Percentiles rank a stretch among this genome's conserved stretches.
These are phyloP conservation scores for Stomorhina lunata DNA, from an alignment of 2,888 invertebrate genomes.

Conservation along the genomic window DNA sequence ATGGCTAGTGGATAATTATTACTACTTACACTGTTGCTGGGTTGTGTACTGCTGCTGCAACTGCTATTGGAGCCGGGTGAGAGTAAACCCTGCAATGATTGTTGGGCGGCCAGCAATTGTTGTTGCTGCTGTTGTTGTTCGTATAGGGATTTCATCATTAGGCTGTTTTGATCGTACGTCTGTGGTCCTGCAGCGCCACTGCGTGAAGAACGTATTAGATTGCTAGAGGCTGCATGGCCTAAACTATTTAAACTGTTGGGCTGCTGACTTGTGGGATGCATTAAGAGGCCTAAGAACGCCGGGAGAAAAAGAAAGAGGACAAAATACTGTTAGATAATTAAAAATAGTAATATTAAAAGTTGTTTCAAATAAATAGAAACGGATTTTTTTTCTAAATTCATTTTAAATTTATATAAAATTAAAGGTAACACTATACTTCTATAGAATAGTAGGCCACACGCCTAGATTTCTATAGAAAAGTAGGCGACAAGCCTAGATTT, in stretches of 20 bases:
- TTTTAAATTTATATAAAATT: background rate
- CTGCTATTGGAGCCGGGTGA: conserved; percentile 67
- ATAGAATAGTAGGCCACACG: too few species aligned
- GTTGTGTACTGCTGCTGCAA: conserved; percentile 52
- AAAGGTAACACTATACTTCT: too few species aligned
- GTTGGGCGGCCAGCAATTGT: conserved; percentile 71
- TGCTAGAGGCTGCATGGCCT: conserved; percentile 18
- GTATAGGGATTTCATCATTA: conserved; percentile 67
- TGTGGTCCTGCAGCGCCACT: conserved; percentile 58
- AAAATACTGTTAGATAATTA: conserved; percentile 40
- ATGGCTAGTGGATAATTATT: conserved; percentile 82
- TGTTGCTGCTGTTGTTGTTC: conserved; percentile 69
- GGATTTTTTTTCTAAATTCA: background rate
- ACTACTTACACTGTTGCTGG: conserved; percentile 60
- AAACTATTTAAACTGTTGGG: conserved; percentile 74
- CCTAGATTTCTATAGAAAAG: too few species aligned
- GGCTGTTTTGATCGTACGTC: conserved; percentile 61
- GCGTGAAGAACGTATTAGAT: conserved; percentile 64
- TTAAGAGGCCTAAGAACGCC: conserved; percentile 72
- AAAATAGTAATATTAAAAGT: too few species aligned
- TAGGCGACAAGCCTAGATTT: too few species aligned
- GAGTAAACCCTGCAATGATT: conserved; percentile 72
- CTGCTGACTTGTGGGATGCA: conserved; percentile 73
- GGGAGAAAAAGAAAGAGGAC: conserved; percentile 32
- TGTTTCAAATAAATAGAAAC: conserved; percentile 16